Conservation (phyloP, 2,797 vertebrate species). For the Gymnoscopelus braueri region DNA sequence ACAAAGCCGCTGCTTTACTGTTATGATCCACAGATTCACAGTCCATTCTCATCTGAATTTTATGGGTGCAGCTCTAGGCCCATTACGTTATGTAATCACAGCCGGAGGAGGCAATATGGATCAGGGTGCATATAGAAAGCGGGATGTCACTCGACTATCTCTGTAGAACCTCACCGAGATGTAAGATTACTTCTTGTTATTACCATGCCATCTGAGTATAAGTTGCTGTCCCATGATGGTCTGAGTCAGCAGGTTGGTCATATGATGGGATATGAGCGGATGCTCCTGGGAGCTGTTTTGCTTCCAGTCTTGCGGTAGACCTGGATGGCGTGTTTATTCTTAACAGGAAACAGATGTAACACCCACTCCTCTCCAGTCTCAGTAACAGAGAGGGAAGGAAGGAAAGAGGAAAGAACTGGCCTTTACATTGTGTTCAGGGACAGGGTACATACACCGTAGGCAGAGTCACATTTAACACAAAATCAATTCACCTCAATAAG, state of each 20-base stretch:
- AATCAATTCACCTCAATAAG: slow-evolving; percentile 32
- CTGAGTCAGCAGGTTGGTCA: slow-evolving; percentile 68
- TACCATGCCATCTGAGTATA: slow-evolving; percentile 6
- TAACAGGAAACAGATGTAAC: slow-evolving; percentile 66
- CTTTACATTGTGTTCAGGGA: not conserved
- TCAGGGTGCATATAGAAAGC: slow-evolving; percentile 52
- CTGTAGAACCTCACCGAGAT: slow-evolving; percentile 36
- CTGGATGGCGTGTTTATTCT: slow-evolving; percentile 4
- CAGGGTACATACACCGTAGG: not conserved
- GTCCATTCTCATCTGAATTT: not conserved
- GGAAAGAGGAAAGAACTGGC: not conserved
- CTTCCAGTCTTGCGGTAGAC: slow-evolving; percentile 19
- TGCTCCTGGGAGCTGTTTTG: slow-evolving; percentile 48
- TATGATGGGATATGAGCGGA: slow-evolving; percentile 49
- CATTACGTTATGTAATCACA: slow-evolving; percentile 44
- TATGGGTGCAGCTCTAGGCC: not conserved
- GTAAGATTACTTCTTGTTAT: slow-evolving; percentile 40
- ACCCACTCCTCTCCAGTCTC: not conserved
- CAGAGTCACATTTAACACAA: not conserved
- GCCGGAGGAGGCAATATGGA: slow-evolving; percentile 26
- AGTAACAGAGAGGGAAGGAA: not conserved
- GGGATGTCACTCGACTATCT: slow-evolving; percentile 14
- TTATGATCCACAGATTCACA: not conserved
- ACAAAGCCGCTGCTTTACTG: not conserved
- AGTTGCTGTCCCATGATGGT: slow-evolving; percentile 49